These are phyloP conservation scores for Lathronympha strigana DNA, from an alignment of 2,888 invertebrate genomes.

Conservation along the genomic window DNA sequence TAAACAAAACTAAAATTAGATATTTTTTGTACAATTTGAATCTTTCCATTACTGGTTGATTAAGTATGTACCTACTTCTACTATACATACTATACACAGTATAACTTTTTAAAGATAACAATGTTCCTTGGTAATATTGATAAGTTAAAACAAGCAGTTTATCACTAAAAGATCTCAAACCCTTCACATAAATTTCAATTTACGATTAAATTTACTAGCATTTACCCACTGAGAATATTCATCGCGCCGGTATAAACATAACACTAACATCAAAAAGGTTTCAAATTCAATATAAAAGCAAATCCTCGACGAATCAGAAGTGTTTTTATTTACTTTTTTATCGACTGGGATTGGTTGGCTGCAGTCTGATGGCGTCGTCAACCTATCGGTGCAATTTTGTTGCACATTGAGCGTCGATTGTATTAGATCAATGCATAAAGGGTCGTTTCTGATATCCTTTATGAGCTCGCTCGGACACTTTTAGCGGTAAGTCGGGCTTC, in stretches of 20 bases:
- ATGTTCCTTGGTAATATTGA: no score
- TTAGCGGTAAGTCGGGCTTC: slow-evolving; percentile 22
- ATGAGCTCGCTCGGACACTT: slow-evolving; percentile 28
- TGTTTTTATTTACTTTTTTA: slow-evolving; percentile 66
- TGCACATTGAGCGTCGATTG: slow-evolving; percentile 48
- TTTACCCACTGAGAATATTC: slow-evolving; percentile 50
- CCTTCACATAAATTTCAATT: not conserved
- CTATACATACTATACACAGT: no score
- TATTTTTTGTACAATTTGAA: no score
- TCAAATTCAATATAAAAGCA: slow-evolving; percentile 62
- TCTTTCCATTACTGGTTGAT: no score
- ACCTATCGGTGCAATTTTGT: slow-evolving; percentile 55
- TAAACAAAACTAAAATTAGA: no score
- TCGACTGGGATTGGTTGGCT: slow-evolving; percentile 53
- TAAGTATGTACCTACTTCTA: no score
- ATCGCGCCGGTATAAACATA: slow-evolving; percentile 49
- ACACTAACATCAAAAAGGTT: slow-evolving; percentile 57
- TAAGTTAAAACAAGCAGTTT: not conserved
- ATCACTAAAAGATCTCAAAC: not conserved
- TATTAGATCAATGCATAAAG: slow-evolving; percentile 43
- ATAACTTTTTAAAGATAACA: no score
- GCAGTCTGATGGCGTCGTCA: slow-evolving; percentile 53
- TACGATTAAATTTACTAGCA: slow-evolving; percentile 18
- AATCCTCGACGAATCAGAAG: slow-evolving; percentile 58
- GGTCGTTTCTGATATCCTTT: slow-evolving; percentile 41